A percentile compares a stretch with the other conserved stretches of the same genome.
Conservation (phyloP, 2,888 invertebrate species). For the Matsumyia berberina region DNA sequence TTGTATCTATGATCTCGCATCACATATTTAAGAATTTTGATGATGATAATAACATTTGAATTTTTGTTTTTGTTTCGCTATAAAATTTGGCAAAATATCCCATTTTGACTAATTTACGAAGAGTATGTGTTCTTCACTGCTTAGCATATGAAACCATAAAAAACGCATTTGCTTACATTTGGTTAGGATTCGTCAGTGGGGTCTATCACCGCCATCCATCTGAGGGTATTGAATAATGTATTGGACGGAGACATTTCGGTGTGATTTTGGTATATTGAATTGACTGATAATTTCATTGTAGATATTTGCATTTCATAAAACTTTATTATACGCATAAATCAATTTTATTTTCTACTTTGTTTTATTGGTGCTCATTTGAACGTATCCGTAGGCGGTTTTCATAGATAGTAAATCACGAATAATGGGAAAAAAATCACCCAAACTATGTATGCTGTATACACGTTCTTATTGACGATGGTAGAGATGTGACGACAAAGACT, state of each 20-base stretch:
- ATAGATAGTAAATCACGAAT: not conserved
- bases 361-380: not conserved
- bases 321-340: constrained; percentile 42
- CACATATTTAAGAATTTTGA: constrained; percentile 10
- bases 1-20: constrained; percentile 28
- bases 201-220: constrained; percentile 30
- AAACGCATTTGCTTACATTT: constrained; percentile 47
- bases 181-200: constrained; percentile 15
- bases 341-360: constrained; percentile 13
- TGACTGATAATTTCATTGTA: constrained; percentile 38
- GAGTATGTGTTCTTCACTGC: constrained; percentile 13
- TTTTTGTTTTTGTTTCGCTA: not conserved
- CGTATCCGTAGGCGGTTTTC: constrained; percentile 12
- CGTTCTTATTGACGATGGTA: not conserved
- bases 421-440: not conserved
- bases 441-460: not conserved
- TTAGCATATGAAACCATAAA: constrained; percentile 25
- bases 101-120: constrained; percentile 39
- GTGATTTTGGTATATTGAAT: constrained; percentile 40
- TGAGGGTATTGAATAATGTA: constrained; percentile 42
- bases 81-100: constrained; percentile 48
- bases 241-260: constrained; percentile 33
- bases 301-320: constrained; percentile 48
- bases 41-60: constrained; percentile 28
- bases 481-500: not conserved